Evolutionary conservation across 2,113 vertebrate species (phyloP).

Genomic region (Xiphorhynchus elegans): DNA sequence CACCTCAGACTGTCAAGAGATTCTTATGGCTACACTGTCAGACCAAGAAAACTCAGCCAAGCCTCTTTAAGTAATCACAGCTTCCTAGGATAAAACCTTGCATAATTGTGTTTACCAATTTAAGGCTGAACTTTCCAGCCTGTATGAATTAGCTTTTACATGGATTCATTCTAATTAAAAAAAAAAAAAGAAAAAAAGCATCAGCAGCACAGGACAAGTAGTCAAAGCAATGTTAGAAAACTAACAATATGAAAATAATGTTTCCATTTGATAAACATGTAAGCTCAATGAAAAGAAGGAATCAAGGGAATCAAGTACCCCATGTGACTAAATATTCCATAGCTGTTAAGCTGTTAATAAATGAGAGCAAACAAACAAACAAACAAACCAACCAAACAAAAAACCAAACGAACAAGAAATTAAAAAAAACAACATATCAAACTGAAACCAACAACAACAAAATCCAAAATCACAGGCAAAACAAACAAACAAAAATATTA

Average conservation of each 20-base stretch:
- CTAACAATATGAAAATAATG: not conserved
- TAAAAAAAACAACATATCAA: not conserved
- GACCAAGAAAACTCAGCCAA: not conserved
- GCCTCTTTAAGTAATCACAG: not conserved
- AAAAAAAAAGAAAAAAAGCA: rapidly evolving
- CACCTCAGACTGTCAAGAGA: not conserved
- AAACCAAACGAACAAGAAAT: not conserved
- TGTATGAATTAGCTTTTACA: not conserved
- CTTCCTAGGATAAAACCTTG: not conserved
- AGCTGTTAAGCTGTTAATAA: not conserved
- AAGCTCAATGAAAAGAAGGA: not conserved
- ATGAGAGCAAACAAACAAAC: not conserved
- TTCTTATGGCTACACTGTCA: not conserved
- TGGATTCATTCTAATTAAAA: not conserved
- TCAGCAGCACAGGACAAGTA: not conserved
- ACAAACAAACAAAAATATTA: not conserved
- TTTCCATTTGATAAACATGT: not conserved
- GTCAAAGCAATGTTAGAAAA: not conserved
- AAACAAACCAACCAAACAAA: no score
- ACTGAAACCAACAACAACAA: not conserved
- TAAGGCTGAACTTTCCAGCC: not conserved
- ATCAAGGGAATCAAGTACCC: not conserved
- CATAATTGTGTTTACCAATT: not conserved
- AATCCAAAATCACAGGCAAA: not conserved
- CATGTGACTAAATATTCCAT: not conserved